A percentile compares a stretch with the other conserved stretches of the same genome.
Evolutionary conservation across 2,888 invertebrate genomes (phyloP).

Genomic region (Conus canariensis): DNA sequence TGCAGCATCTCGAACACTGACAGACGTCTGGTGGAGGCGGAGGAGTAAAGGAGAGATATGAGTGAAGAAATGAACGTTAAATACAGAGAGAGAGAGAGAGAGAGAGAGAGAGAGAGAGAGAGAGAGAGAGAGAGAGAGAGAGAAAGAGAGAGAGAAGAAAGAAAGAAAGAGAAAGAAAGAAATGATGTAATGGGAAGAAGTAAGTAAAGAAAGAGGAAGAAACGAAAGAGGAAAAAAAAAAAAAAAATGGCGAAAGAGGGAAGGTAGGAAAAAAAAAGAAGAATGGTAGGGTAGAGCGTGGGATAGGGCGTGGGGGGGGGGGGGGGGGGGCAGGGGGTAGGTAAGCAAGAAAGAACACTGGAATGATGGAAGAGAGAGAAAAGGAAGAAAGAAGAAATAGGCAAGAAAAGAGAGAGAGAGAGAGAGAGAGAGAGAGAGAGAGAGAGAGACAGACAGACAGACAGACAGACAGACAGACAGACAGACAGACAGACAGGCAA

Average conservation of each 20-base stretch:
- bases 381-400: too few relatives aligned
- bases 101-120: not conserved
- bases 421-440: not conserved
- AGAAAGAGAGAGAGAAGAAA: not conserved
- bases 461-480: not conserved
- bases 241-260: not conserved
- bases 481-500: not conserved
- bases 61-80: not conserved
- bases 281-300: too few relatives aligned
- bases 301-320: too few relatives aligned
- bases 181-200: too few relatives aligned
- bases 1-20: conserved; percentile 46
- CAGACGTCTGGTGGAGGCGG: conserved; percentile 17
- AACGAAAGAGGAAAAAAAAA: not conserved
- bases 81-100: too few relatives aligned
- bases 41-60: not conserved
- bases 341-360: too few relatives aligned
- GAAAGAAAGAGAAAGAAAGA: too few relatives aligned
- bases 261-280: not conserved
- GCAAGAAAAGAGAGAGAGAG: too few relatives aligned
- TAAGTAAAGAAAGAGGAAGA: too few relatives aligned
- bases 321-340: too few relatives aligned
- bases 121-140: too few relatives aligned
- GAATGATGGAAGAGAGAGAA: too few relatives aligned
- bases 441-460: not conserved